These are phyloP conservation scores for Ailuropoda melanoleuca DNA, from an alignment of 2,113 vertebrate species.

Conservation along the genomic window DNA sequence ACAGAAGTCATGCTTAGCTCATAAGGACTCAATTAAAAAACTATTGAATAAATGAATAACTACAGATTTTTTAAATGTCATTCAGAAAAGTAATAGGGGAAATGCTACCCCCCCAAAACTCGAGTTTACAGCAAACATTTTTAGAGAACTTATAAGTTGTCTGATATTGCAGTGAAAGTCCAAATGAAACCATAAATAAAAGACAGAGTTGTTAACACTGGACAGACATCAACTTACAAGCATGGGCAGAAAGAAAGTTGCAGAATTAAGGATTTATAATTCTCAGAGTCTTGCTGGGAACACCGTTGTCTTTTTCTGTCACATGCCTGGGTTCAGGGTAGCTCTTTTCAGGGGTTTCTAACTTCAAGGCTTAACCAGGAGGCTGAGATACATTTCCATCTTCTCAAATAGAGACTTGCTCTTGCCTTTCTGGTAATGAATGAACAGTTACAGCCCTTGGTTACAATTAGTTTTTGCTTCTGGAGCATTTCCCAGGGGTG, in stretches of 20 bases:
- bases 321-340: neutral
- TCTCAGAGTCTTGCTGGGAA: constrained; percentile 10
- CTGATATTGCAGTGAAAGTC: constrained; percentile 35
- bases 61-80: neutral
- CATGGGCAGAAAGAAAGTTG: constrained; percentile 42
- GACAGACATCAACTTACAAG: constrained; percentile 32
- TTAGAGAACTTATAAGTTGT: neutral
- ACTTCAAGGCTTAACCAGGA: neutral
- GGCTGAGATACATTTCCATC: constrained; percentile 10
- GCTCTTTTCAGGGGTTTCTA: neutral
- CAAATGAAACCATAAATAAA: constrained; percentile 59
- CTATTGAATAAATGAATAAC: neutral
- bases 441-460: constrained; percentile 64
- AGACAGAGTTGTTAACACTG: constrained; percentile 19
- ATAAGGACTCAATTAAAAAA: neutral
- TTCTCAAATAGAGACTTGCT: constrained; percentile 39
- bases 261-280: constrained; percentile 36
- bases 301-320: constrained; percentile 15
- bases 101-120: neutral
- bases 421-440: constrained; percentile 59
- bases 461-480: constrained; percentile 70
- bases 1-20: neutral
- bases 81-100: constrained; percentile 25
- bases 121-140: constrained; percentile 11
- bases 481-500: constrained; percentile 55